These are phyloP conservation scores for Hyles vespertilio DNA, from an alignment of 1,140 invertebrate species.

Conservation along the genomic window DNA sequence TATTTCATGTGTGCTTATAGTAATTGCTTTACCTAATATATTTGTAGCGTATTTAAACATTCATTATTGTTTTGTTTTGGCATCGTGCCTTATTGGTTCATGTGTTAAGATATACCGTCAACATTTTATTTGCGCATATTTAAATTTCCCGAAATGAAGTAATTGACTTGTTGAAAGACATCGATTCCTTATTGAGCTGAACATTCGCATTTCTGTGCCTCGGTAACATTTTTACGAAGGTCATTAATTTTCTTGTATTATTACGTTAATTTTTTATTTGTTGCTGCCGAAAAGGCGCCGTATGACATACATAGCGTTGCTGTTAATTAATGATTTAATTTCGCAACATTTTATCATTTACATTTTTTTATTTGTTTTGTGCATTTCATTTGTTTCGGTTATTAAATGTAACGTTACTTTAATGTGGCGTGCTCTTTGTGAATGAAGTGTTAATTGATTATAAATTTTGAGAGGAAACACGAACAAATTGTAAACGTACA, in stretches of 20 bases:
- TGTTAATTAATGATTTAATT: too few species aligned
- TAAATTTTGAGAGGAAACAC: too few species aligned
- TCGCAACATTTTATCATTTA: too few species aligned
- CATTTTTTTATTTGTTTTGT: too few species aligned
- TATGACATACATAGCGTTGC: too few species aligned
- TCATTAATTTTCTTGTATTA: constrained; percentile 3
- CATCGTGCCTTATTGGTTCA: constrained; percentile 6
- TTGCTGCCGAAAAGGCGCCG: too few species aligned
- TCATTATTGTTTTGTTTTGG: constrained; percentile 14
- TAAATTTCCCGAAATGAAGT: background rate
- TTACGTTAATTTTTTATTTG: too few species aligned
- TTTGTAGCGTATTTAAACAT: constrained; percentile 13
- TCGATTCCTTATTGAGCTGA: background rate
- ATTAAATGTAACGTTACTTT: too few species aligned
- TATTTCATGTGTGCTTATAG: constrained; percentile 4
- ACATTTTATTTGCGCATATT: background rate
- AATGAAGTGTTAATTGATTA: too few species aligned
- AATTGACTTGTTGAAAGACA: constrained; percentile 1
- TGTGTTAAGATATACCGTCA: constrained; percentile 8
- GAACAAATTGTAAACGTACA: too few species aligned
- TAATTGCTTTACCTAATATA: constrained; percentile 11
- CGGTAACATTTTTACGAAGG: constrained; percentile 1
- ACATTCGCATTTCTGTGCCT: constrained; percentile 1
- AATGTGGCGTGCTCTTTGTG: too few species aligned
- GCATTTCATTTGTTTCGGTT: too few species aligned